A percentile compares a stretch with the other conserved stretches of the same genome.
Evolutionary conservation across 1,140 invertebrate species (phyloP).

Genomic region (Mya arenaria): DNA sequence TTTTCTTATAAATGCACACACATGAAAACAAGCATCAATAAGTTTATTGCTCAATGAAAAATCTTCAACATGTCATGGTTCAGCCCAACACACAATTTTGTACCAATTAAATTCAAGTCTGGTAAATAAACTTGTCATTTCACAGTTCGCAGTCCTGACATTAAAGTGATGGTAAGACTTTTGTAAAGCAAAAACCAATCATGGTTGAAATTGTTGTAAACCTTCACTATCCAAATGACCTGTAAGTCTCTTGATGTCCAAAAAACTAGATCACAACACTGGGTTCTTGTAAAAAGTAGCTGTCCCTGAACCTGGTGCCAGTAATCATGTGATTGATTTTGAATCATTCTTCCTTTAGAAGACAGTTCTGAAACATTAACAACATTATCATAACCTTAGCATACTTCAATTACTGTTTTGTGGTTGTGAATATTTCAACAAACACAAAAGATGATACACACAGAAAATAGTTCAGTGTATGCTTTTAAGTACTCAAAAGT

Average conservation of each 20-base stretch:
- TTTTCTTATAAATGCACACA: too few relatives aligned
- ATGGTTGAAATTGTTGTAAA: conserved; percentile 44
- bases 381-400: conserved; percentile 2
- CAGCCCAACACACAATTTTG: too few relatives aligned
- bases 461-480: too few relatives aligned
- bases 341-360: not conserved
- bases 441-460: too few relatives aligned
- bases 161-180: conserved; percentile 37
- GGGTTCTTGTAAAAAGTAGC: not conserved
- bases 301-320: conserved; percentile 17
- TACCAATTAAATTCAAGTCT: too few relatives aligned
- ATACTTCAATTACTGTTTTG: conserved; percentile 3
- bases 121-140: too few relatives aligned
- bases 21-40: too few relatives aligned
- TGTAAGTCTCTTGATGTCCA: conserved; percentile 36
- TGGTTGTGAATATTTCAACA: too few relatives aligned
- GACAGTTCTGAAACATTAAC: not conserved
- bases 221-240: conserved; percentile 40
- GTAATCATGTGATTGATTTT: conserved; percentile 6
- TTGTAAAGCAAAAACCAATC: conserved; percentile 44
- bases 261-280: conserved; percentile 38
- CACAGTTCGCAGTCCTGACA: too few relatives aligned
- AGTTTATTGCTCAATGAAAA: too few relatives aligned
- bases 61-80: too few relatives aligned
- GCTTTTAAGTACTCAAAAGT: too few relatives aligned